These are phyloP conservation scores for Carettochelys insculpta DNA, from an alignment of 2,113 vertebrate genomes.

Conservation along the genomic window DNA sequence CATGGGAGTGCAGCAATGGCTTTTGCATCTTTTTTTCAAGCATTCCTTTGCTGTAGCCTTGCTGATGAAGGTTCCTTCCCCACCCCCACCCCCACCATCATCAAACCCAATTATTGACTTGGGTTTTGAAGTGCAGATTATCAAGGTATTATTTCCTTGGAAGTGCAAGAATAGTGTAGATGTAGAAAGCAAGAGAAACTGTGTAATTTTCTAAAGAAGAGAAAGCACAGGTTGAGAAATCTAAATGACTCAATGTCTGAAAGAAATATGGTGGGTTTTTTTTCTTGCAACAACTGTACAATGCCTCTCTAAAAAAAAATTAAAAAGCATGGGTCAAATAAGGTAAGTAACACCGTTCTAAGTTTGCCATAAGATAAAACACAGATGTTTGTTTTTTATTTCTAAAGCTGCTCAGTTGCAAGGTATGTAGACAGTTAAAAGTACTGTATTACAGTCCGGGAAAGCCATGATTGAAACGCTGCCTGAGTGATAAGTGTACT, in stretches of 20 bases:
- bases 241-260: conserved; percentile 38
- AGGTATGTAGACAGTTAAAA: conserved; percentile 46
- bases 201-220: conserved; percentile 57
- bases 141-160: conserved; percentile 61
- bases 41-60: conserved; percentile 41
- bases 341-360: conserved; percentile 39
- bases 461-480: conserved; percentile 43
- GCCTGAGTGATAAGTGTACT: conserved; percentile 36
- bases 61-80: conserved; percentile 23
- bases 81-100: neutral
- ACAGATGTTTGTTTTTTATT: neutral
- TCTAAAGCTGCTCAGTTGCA: conserved; percentile 29
- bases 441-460: conserved; percentile 41
- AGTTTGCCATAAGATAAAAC: conserved; percentile 45
- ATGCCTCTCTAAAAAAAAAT: too few species aligned
- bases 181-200: conserved; percentile 48
- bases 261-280: neutral
- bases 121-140: conserved; percentile 70
- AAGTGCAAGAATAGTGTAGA: conserved; percentile 53
- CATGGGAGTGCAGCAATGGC: conserved; percentile 16
- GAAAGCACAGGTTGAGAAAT: conserved; percentile 26
- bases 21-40: conserved; percentile 49
- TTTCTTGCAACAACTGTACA: conserved; percentile 18
- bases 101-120: conserved; percentile 65
- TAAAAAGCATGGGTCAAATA: conserved; percentile 24